These are phyloP conservation scores for Oreotrochilus melanogaster DNA, from an alignment of 2,113 vertebrate species.

Conservation along the genomic window DNA sequence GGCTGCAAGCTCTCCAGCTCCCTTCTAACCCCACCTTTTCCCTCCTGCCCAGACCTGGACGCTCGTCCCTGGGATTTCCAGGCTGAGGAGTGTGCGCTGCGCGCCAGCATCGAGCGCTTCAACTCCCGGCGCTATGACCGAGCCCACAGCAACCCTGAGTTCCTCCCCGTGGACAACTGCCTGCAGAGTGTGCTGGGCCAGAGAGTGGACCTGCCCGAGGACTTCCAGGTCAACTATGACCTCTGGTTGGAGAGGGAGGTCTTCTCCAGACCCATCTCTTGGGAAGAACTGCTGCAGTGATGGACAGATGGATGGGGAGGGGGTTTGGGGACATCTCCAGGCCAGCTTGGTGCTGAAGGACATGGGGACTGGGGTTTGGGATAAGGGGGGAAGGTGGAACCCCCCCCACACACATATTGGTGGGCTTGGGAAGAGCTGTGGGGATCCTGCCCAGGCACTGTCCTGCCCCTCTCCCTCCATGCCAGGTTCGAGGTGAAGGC, in stretches of 20 bases:
- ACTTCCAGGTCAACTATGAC: conserved; percentile 98
- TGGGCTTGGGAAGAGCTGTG: not conserved
- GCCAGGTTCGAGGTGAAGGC: not conserved
- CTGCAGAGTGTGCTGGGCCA: conserved; percentile 98
- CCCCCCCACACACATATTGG: too few species aligned
- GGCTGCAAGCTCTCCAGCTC: rapidly evolving
- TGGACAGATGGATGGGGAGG: not conserved
- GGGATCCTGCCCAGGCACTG: rapidly evolving
- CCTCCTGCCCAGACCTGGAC: conserved; percentile 86
- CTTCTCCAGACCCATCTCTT: conserved; percentile 97
- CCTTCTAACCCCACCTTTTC: rapidly evolving
- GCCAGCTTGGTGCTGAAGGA: not conserved
- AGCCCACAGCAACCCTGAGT: conserved; percentile 90
- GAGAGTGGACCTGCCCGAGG: conserved; percentile 91
- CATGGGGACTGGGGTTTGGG: not conserved
- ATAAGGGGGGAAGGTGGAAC: too few species aligned
- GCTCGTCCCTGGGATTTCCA: conserved; percentile 99
- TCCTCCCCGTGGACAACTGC: conserved; percentile 96
- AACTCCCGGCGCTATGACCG: conserved; percentile 94
- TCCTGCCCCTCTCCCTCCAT: not conserved
- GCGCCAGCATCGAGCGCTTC: conserved; percentile 96
- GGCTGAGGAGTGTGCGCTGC: conserved; percentile 94
- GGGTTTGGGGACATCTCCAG: not conserved
- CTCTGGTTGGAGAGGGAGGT: conserved; percentile 98
- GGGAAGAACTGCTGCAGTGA: conserved; percentile 97